Evolutionary conservation across 2,797 vertebrate genomes (phyloP), one percentile per base, ranked within the genome.

Genomic region (Epinephelus coioides): DNA sequence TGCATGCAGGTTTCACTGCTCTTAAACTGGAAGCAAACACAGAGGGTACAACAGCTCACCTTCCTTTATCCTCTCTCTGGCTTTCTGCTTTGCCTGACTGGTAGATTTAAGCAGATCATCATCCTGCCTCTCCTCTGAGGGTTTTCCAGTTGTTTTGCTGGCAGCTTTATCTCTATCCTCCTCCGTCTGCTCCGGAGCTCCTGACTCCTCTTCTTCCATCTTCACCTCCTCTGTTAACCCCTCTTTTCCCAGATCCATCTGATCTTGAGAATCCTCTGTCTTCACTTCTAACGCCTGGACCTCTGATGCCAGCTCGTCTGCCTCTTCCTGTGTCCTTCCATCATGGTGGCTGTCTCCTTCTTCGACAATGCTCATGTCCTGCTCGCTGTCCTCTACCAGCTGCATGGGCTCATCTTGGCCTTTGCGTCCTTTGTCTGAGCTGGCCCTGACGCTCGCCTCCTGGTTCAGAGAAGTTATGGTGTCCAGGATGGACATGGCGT

Each of bases 401-500:
- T 85, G 95, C 12, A 86, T 79, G 66, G 89, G 60, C 3, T 97
- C 97, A 43, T 98, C 97, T 69, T 80, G 95, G 82, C 91, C 83
- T 79, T 91, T 97, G 64, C 86, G 96, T 60, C 84, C 88, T 63
- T 66, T 81, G 79, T 93, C 94, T 38, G 93, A 90, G 82, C 94
- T 55, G 89, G 96, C 94, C 81, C 95, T 93, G 76, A 96, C 95
- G 23, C 92, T 97, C 1, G 96, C 96, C 88, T 97, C 97, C 92
- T 98, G 97, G 89, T 97, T 98, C 47, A 98, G 95, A 77, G 96
- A 96, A 8, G 95, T 96, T 68, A 98, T 98, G 46, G 97, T 97
- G 86, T 99, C 97, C 86, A 98, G 93, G 92, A 98, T 98, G 47
- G 97, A 98, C 97, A 98, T 96, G 74, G 97, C 97, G 60, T 97